Percentiles rank a stretch among this genome's conserved stretches.
Evolutionary conservation across 2,113 vertebrate species (phyloP).

Genomic region (Blennius ocellaris): DNA sequence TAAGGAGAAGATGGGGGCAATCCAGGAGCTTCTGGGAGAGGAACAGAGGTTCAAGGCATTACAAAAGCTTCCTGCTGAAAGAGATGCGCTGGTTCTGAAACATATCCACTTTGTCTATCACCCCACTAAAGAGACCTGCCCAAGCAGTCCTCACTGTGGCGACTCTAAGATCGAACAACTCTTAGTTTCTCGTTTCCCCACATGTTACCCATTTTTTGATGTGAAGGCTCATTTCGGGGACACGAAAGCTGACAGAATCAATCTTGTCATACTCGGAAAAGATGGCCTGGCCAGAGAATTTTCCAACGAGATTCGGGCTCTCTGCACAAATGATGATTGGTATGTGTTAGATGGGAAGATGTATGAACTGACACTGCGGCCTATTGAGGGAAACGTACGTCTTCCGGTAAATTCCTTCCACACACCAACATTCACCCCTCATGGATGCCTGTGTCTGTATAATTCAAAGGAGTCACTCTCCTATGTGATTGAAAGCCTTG

Average conservation of each 20-base stretch:
- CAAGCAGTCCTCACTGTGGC: conserved; percentile 88
- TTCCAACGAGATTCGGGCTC: conserved; percentile 96
- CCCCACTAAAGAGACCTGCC: conserved; percentile 96
- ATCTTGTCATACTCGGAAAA: conserved; percentile 95
- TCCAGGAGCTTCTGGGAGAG: conserved; percentile 94
- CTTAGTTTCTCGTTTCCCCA: conserved; percentile 84
- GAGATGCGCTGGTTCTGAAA: conserved; percentile 95
- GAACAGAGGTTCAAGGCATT: conserved; percentile 94
- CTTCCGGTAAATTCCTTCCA: conserved; percentile 98
- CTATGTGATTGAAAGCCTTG: conserved; percentile 95
- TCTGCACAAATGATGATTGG: conserved; percentile 95
- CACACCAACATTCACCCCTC: conserved; percentile 94
- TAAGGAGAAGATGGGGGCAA: conserved; percentile 99
- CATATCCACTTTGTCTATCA: conserved; percentile 99
- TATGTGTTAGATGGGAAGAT: conserved; percentile 96
- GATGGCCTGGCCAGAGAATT: conserved; percentile 95
- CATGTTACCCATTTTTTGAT: conserved; percentile 88
- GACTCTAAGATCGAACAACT: conserved; percentile 94
- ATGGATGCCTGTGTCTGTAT: conserved; percentile 97
- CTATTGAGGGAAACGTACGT: conserved; percentile 96
- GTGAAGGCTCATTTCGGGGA: conserved; percentile 83
- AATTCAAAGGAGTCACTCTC: conserved; percentile 97
- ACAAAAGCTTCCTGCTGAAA: conserved; percentile 95
- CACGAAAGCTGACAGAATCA: conserved; percentile 90
- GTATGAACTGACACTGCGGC: conserved; percentile 93